Percentiles rank a stretch among this genome's conserved stretches.
These are phyloP conservation scores for Drosophila guanche DNA, from an alignment of 1,140 invertebrate species.

Conservation along the genomic window DNA sequence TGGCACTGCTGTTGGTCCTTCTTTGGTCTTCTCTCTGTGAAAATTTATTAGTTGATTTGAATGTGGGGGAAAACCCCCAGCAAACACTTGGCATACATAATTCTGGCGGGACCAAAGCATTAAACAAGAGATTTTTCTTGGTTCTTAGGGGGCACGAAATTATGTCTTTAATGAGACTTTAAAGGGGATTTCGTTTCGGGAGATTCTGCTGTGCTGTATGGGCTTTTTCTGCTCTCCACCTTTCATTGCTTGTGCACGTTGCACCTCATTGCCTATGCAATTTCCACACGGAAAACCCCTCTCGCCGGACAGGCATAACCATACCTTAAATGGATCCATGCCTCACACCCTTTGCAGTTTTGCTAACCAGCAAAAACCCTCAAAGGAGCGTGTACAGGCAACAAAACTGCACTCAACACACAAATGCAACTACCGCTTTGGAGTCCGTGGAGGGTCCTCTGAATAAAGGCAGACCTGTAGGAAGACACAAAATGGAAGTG, in stretches of 20 bases:
- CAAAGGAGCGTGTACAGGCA: conserved; percentile 23
- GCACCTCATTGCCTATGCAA: conserved; percentile 21
- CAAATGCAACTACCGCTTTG: conserved; percentile 24
- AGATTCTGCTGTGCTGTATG: neutral
- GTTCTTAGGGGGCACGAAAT: neutral
- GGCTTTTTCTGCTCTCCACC: no score
- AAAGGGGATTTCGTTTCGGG: neutral
- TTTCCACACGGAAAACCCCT: conserved; percentile 1
- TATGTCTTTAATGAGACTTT: conserved; percentile 27
- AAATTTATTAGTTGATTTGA: conserved; percentile 77
- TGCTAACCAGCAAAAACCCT: conserved; percentile 27
- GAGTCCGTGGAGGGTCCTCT: neutral
- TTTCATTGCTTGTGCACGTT: neutral
- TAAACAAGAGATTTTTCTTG: conserved; percentile 36
- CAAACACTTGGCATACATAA: conserved; percentile 43
- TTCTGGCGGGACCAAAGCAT: conserved; percentile 43
- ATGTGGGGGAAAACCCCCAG: conserved; percentile 53
- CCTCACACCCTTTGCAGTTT: neutral
- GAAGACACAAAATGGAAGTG: conserved; percentile 30
- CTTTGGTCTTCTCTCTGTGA: conserved; percentile 8
- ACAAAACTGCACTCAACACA: conserved; percentile 50
- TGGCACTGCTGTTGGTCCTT: conserved; percentile 10
- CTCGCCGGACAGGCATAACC: conserved; percentile 16
- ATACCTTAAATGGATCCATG: conserved; percentile 11
- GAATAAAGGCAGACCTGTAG: neutral